A percentile compares a stretch with the other conserved stretches of the same genome.
Conservation (phyloP, 2,888 invertebrate genomes). For the Philereme vetulata region DNA sequence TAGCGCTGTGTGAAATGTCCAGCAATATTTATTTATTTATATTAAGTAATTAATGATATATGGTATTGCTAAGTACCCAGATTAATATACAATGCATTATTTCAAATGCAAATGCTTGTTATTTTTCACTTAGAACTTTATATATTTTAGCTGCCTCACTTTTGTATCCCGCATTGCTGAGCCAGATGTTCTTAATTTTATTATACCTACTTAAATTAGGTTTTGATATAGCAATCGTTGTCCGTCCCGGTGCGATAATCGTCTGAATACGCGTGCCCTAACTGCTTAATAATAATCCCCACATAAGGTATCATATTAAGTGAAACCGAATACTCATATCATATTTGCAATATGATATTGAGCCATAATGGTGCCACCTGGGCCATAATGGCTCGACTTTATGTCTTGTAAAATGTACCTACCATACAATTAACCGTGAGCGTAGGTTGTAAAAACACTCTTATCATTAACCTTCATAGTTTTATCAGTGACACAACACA, state of each 20-base stretch:
- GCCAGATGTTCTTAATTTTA: background rate
- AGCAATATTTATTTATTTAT: too few species aligned
- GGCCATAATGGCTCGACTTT: conserved; percentile 26
- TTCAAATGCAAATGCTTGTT: too few species aligned
- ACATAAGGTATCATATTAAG: conserved; percentile 36
- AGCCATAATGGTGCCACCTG: conserved; percentile 37
- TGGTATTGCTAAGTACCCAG: too few species aligned
- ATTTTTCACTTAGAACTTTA: too few species aligned
- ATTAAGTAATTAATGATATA: too few species aligned
- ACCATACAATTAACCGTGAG: conserved; percentile 13
- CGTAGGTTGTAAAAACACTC: conserved; percentile 17
- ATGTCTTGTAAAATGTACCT: conserved; percentile 14
- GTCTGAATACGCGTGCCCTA: conserved; percentile 34
- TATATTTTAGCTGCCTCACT: too few species aligned
- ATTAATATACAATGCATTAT: too few species aligned
- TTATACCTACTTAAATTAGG: background rate
- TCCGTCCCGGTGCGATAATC: conserved; percentile 14
- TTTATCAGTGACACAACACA: conserved; percentile 26
- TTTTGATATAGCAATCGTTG: conserved; percentile 2
- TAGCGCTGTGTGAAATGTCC: too few species aligned
- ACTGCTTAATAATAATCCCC: conserved; percentile 32
- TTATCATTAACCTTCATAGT: conserved; percentile 35
- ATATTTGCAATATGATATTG: conserved; percentile 36
- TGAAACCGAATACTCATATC: conserved; percentile 38
- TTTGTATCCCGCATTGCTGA: background rate